Percentiles rank a stretch among this genome's conserved stretches.
Conservation (phyloP, 2,113 vertebrate species). For the Lagopus muta region DNA sequence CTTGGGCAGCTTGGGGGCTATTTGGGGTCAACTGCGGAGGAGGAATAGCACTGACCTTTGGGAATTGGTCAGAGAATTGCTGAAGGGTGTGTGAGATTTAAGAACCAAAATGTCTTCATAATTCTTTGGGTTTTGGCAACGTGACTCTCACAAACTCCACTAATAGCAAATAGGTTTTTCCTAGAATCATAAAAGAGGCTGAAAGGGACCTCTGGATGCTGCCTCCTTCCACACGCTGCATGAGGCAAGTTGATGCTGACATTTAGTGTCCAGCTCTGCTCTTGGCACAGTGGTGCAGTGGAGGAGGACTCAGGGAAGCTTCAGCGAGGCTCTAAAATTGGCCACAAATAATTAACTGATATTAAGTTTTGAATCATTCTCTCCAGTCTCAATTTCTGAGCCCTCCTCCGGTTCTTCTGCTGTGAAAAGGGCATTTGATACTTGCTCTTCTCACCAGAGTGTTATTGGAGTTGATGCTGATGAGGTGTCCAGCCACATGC, state of each 20-base stretch:
- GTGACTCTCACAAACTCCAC: neutral
- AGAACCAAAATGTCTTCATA: neutral
- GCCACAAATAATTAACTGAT: neutral
- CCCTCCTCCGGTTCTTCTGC: neutral
- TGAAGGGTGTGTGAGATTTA: neutral
- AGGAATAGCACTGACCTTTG: neutral
- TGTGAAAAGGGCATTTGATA: neutral
- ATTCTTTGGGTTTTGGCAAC: neutral
- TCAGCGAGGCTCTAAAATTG: neutral
- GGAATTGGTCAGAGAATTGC: neutral
- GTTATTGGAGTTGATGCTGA: neutral
- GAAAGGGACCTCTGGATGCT: neutral
- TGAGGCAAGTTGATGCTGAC: neutral
- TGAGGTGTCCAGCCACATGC: neutral
- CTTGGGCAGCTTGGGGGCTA: neutral
- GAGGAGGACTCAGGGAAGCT: neutral
- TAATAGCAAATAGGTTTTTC: neutral
- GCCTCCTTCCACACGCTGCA: neutral
- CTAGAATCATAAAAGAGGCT: neutral
- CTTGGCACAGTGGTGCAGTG: neutral
- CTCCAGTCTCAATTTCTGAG: rapidly evolving
- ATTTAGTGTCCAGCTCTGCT: neutral
- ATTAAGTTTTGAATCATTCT: neutral
- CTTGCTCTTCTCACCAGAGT: neutral
- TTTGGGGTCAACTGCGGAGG: neutral